Evolutionary conservation across 2,797 vertebrate genomes (phyloP).

Genomic region (Remorina albescens): DNA sequence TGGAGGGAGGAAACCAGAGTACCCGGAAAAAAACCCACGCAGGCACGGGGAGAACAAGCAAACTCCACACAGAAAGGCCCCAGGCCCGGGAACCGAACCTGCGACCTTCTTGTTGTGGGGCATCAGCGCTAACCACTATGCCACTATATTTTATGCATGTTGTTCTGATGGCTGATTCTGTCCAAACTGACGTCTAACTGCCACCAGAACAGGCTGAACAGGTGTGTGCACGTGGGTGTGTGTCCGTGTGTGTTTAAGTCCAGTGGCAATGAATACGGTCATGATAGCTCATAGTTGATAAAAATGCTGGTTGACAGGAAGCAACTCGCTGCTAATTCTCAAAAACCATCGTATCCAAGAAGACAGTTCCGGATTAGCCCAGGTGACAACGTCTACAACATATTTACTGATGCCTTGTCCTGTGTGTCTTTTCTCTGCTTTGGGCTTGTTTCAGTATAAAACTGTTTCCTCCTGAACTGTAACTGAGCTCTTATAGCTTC

Average conservation of each 20-base stretch:
- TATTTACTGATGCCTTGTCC: constrained; percentile 1
- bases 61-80: too few relatives aligned
- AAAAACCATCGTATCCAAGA: constrained; percentile 4
- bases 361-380: not conserved
- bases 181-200: constrained; percentile 10
- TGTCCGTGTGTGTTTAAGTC: constrained; percentile 1
- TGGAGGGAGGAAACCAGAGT: too few relatives aligned
- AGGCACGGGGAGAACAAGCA: too few relatives aligned
- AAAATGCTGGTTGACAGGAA: constrained; percentile 11
- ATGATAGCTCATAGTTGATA: constrained; percentile 1
- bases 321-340: constrained; percentile 12
- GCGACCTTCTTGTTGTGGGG: too few relatives aligned
- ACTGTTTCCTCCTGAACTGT: constrained; percentile 13
- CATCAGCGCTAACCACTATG: too few relatives aligned
- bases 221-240: constrained; percentile 14
- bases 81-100: too few relatives aligned
- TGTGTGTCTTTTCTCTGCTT: not conserved
- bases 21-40: too few relatives aligned
- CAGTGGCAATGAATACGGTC: not conserved
- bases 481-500: constrained; percentile 9
- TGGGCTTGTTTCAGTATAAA: constrained; percentile 1
- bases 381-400: not conserved
- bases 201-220: constrained; percentile 20
- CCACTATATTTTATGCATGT: constrained; percentile 37
- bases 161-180: constrained; percentile 34